These are phyloP conservation scores for Lineus longissimus DNA, from an alignment of 1,140 invertebrate species.

Conservation along the genomic window DNA sequence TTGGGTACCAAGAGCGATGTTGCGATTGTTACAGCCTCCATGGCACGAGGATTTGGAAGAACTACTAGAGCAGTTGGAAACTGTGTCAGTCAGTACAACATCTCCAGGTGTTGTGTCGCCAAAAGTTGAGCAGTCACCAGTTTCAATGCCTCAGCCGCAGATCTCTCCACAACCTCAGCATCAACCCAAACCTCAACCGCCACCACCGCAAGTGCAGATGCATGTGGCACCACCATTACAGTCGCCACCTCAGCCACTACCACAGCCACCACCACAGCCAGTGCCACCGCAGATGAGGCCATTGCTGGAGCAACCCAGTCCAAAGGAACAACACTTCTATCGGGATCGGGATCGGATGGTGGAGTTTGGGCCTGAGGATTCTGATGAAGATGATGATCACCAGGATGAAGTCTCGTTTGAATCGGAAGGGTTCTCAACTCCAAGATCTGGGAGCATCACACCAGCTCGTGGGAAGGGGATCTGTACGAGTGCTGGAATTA, in stretches of 20 bases:
- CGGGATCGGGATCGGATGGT: background rate
- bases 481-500: conserved; percentile 34
- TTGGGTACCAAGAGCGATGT: conserved; percentile 76
- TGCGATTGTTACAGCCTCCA: conserved; percentile 84
- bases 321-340: background rate
- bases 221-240: conserved; percentile 55
- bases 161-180: conserved; percentile 16
- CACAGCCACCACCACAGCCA: background rate
- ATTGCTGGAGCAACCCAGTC: background rate
- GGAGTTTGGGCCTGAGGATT: too few species aligned
- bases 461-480: conserved; percentile 32
- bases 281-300: background rate
- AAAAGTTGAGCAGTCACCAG: background rate
- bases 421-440: conserved; percentile 40
- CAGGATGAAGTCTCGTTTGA: conserved; percentile 43
- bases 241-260: background rate
- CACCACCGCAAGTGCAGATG: conserved; percentile 77
- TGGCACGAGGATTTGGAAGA: conserved; percentile 93
- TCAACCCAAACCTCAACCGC: conserved; percentile 14
- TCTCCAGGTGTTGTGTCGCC: too few species aligned
- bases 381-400: conserved; percentile 36
- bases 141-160: conserved; percentile 21
- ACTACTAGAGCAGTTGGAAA: conserved; percentile 35
- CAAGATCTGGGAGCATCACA: conserved; percentile 56
- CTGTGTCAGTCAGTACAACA: conserved; percentile 31